Evolutionary conservation across 2,888 invertebrate species (phyloP).

Genomic region (Sturmia bella): DNA sequence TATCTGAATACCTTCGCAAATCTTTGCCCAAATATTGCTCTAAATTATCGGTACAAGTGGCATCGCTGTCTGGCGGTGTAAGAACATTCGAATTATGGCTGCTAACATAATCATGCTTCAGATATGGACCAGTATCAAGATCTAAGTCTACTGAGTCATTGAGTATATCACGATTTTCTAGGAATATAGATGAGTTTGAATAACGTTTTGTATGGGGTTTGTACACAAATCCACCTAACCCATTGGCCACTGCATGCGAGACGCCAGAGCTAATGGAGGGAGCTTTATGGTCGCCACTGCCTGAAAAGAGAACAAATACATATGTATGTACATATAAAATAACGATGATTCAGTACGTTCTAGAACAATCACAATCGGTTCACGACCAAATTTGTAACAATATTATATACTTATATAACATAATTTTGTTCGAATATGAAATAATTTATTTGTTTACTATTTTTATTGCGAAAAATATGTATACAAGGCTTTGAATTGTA

Average conservation of each 20-base stretch:
- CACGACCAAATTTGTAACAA: too few relatives aligned
- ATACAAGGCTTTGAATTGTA: too few relatives aligned
- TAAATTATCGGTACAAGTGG: conserved; percentile 70
- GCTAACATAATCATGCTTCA: conserved; percentile 65
- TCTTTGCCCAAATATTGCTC: conserved; percentile 78
- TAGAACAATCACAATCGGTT: too few relatives aligned
- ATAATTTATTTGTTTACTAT: too few relatives aligned
- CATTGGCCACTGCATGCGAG: conserved; percentile 79
- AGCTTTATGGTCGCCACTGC: conserved; percentile 79
- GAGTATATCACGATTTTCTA: conserved; percentile 82
- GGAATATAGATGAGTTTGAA: conserved; percentile 82
- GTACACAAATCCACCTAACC: conserved; percentile 78
- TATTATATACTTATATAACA: too few relatives aligned
- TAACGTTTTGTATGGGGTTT: conserved; percentile 79
- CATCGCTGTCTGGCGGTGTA: conserved; percentile 75
- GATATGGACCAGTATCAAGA: conserved; percentile 65
- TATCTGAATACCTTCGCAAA: conserved; percentile 81
- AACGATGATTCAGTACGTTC: too few relatives aligned
- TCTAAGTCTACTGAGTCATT: conserved; percentile 78
- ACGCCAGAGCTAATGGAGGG: conserved; percentile 79
- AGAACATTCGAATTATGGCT: conserved; percentile 79
- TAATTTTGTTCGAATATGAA: too few relatives aligned
- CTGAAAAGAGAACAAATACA: conserved; percentile 68
- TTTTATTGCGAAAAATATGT: too few relatives aligned
- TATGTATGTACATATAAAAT: too few relatives aligned